Conservation (phyloP, 1,140 invertebrate genomes). For the Paramacrobiotus metropolitanus region DNA sequence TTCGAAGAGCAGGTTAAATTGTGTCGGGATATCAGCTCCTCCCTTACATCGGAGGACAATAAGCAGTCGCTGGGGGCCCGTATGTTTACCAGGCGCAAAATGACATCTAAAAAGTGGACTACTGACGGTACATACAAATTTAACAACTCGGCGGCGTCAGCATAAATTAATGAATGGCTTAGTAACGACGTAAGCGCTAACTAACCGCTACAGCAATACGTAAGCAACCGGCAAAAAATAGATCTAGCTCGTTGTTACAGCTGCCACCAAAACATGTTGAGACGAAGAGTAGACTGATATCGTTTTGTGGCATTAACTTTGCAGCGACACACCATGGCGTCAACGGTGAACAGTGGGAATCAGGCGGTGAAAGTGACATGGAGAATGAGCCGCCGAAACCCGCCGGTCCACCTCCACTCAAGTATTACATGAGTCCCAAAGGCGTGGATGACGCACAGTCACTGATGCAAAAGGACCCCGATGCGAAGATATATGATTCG, state of each 20-base stretch:
- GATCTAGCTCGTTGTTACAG: too few species aligned
- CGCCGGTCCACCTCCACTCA: neutral
- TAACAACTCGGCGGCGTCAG: too few species aligned
- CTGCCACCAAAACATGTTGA: neutral
- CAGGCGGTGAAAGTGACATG: neutral
- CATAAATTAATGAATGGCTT: too few species aligned
- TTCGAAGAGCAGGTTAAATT: conserved; percentile 82
- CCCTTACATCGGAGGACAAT: conserved; percentile 71
- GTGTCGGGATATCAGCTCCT: conserved; percentile 64
- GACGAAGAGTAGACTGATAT: neutral
- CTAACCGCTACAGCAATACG: conserved; percentile 10
- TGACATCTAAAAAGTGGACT: conserved; percentile 74
- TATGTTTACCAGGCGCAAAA: conserved; percentile 84
- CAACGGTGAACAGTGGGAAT: neutral
- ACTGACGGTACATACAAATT: conserved; percentile 54
- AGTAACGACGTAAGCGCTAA: too few species aligned
- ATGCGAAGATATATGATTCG: neutral
- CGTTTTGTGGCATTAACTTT: neutral
- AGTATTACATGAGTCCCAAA: neutral
- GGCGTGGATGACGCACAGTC: conserved; percentile 3
- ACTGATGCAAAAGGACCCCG: neutral
- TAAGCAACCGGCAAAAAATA: neutral
- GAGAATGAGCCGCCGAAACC: neutral
- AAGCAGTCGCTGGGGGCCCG: conserved; percentile 68
- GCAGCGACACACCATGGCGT: neutral